Percentiles rank a stretch among this genome's conserved stretches.
These are phyloP conservation scores for Pantelozetes paolii DNA, from an alignment of 2,888 invertebrate species.

Conservation along the genomic window DNA sequence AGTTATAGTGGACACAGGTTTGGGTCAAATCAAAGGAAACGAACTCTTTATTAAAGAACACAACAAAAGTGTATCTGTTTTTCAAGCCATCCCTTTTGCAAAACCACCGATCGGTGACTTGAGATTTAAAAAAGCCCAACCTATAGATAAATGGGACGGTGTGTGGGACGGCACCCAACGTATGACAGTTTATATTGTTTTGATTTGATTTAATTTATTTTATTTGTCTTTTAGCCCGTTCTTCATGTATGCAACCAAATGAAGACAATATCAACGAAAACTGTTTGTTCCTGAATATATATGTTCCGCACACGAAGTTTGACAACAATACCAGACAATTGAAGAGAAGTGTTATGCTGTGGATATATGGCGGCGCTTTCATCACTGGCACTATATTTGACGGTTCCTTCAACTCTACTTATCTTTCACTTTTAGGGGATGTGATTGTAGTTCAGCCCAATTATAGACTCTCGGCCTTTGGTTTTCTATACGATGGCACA, in stretches of 20 bases:
- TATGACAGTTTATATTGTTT: neutral
- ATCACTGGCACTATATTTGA: constrained; percentile 22
- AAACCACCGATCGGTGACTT: constrained; percentile 22
- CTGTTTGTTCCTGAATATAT: constrained; percentile 32
- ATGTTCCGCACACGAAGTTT: neutral
- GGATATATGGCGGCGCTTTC: constrained; percentile 31
- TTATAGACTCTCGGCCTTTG: constrained; percentile 28
- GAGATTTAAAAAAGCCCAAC: neutral
- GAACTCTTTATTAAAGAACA: neutral
- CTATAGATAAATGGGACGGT: neutral
- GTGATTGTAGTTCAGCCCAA: constrained; percentile 29
- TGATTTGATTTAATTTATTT: too few relatives aligned
- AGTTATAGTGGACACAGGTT: constrained; percentile 13
- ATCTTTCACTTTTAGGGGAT: constrained; percentile 47
- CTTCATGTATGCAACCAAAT: constrained; percentile 4
- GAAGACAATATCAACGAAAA: constrained; percentile 20
- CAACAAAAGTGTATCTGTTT: neutral
- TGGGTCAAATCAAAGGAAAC: constrained; percentile 23
- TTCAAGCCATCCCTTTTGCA: constrained; percentile 19
- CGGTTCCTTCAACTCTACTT: neutral
- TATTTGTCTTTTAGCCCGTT: neutral
- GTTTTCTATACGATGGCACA: constrained; percentile 26
- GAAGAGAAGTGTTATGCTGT: constrained; percentile 20
- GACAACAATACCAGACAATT: constrained; percentile 4
- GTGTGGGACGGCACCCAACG: constrained; percentile 1